A percentile compares a stretch with the other conserved stretches of the same genome.
These are phyloP conservation scores for Melikaiella ostensackeni DNA, from an alignment of 2,888 invertebrate species.

Conservation along the genomic window DNA sequence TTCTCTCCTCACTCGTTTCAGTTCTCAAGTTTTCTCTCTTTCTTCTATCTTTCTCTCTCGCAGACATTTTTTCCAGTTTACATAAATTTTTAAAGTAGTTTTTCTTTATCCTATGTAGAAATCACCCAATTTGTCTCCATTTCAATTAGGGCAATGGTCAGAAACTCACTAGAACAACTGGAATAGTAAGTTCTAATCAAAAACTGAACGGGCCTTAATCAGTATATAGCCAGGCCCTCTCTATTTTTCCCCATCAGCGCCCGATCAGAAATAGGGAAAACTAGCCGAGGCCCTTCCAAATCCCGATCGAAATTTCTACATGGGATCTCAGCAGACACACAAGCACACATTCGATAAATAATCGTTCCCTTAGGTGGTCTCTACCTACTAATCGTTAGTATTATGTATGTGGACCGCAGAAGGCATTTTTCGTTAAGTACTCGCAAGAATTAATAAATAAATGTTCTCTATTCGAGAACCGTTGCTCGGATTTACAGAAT, in stretches of 20 bases:
- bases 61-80: conserved; percentile 16
- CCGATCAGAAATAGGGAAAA: too few relatives aligned
- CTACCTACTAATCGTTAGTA: conserved; percentile 31
- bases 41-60: conserved; percentile 1
- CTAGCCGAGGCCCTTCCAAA: too few relatives aligned
- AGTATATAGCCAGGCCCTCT: too few relatives aligned
- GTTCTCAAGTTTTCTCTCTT: conserved; percentile 41
- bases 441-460: conserved; percentile 26
- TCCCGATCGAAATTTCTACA: too few relatives aligned
- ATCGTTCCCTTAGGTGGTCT: not conserved
- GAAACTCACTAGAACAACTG: too few relatives aligned
- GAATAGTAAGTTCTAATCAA: too few relatives aligned
- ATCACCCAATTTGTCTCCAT: too few relatives aligned
- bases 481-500: conserved; percentile 12
- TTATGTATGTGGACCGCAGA: conserved; percentile 34
- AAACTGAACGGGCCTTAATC: too few relatives aligned
- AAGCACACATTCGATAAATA: conserved; percentile 28
- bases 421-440: conserved; percentile 40
- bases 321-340: conserved; percentile 7
- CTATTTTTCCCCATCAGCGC: too few relatives aligned
- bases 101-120: too few relatives aligned
- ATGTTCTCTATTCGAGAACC: conserved; percentile 16
- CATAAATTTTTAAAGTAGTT: conserved; percentile 12
- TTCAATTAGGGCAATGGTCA: too few relatives aligned
- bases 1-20: conserved; percentile 21